phyloP scores from a whole-genome alignment of 2,888 invertebrate species.

The Harpalus rubripes region DNA sequence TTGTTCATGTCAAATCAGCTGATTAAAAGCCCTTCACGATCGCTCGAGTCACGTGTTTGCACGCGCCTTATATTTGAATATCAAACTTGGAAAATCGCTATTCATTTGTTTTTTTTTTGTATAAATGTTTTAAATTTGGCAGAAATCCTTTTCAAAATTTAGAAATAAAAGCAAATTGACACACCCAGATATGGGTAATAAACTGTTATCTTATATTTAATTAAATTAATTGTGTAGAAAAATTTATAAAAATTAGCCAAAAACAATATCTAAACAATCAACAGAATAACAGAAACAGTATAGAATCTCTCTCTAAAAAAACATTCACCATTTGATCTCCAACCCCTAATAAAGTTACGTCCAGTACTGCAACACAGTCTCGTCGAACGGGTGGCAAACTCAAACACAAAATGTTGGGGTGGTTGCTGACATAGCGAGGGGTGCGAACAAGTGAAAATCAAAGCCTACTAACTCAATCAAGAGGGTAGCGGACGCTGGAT shows the following conservation, averaged over 20 bases:
- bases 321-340: slow-evolving; percentile 12
- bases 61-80: no score
- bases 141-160: no score
- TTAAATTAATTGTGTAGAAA: no score
- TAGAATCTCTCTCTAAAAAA: not conserved
- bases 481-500: slow-evolving; percentile 44
- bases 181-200: no score
- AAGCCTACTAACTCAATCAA: slow-evolving; percentile 74
- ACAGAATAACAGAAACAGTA: slow-evolving; percentile 37
- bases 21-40: no score
- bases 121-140: no score
- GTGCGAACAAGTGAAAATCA: slow-evolving; percentile 75
- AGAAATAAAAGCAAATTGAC: no score
- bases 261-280: slow-evolving; percentile 16
- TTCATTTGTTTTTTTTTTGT: no score
- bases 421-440: slow-evolving; percentile 52
- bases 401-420: slow-evolving; percentile 21
- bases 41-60: no score
- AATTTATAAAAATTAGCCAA: not conserved
- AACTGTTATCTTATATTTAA: no score
- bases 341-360: slow-evolving; percentile 45
- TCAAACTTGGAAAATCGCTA: no score
- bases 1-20: no score
- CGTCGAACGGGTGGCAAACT: slow-evolving; percentile 25
- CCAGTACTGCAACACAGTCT: slow-evolving; percentile 18